phyloP scores from a whole-genome alignment of 1,140 invertebrate genomes.

The Dufourea novaeangliae region DNA sequence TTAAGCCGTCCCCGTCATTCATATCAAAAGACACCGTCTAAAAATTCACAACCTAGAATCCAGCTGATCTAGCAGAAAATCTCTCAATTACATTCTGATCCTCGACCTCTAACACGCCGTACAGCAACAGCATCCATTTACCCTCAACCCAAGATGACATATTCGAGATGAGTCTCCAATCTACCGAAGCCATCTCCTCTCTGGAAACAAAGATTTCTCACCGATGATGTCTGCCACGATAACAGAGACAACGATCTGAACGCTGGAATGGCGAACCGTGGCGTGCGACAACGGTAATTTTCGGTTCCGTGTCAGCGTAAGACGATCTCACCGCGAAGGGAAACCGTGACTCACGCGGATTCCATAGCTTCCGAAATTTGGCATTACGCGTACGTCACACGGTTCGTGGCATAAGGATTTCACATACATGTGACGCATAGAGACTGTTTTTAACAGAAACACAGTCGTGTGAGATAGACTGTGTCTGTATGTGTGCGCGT shows the following conservation, averaged over 20 bases:
- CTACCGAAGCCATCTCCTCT: slow-evolving; percentile 2
- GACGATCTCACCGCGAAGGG: slow-evolving; percentile 37
- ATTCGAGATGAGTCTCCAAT: slow-evolving; percentile 1
- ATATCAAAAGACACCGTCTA: background rate
- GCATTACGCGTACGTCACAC: background rate
- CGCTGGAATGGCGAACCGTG: no score
- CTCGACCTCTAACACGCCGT: background rate
- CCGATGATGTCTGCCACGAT: slow-evolving; percentile 9
- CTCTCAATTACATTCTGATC: background rate
- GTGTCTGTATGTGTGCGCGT: slow-evolving; percentile 21
- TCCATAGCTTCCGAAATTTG: slow-evolving; percentile 17
- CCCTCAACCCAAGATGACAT: background rate
- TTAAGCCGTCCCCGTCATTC: background rate
- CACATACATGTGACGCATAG: slow-evolving; percentile 22
- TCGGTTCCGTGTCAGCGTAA: slow-evolving; percentile 46
- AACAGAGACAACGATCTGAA: slow-evolving; percentile 41
- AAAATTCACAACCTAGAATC: background rate
- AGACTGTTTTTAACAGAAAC: slow-evolving; percentile 24
- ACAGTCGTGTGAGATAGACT: slow-evolving; percentile 13
- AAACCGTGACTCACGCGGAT: slow-evolving; percentile 68
- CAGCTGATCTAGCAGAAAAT: no score
- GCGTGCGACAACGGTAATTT: slow-evolving; percentile 40
- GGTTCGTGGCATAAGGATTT: background rate
- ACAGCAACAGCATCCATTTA: background rate
- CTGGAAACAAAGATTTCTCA: slow-evolving; percentile 29